A percentile compares a stretch with the other conserved stretches of the same genome.
Evolutionary conservation across 2,888 invertebrate genomes (phyloP).

Genomic region (Metellina segmentata): DNA sequence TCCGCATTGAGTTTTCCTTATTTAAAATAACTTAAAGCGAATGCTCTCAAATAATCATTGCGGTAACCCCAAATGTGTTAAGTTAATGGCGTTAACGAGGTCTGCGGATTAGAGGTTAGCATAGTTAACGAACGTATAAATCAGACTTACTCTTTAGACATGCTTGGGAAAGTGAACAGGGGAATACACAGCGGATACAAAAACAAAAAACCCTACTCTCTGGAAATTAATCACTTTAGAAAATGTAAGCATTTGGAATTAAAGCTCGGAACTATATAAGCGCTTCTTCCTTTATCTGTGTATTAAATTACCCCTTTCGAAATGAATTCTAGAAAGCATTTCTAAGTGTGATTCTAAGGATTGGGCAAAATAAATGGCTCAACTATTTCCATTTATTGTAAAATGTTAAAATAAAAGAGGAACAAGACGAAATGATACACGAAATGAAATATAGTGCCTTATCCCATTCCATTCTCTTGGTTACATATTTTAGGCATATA

Average conservation of each 20-base stretch:
- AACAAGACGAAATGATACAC: too few relatives aligned
- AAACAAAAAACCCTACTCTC: background rate
- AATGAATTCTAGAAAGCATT: background rate
- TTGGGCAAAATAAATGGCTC: too few relatives aligned
- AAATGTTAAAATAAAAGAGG: too few relatives aligned
- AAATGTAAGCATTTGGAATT: background rate
- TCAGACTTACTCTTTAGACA: background rate
- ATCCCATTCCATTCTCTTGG: too few relatives aligned
- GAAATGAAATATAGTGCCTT: too few relatives aligned
- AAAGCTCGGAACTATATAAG: background rate
- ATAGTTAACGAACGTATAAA: background rate
- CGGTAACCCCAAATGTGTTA: background rate
- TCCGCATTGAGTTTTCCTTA: too few relatives aligned
- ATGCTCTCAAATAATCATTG: background rate
- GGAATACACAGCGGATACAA: too few relatives aligned
- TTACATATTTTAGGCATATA: too few relatives aligned
- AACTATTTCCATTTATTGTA: too few relatives aligned
- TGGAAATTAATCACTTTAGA: background rate
- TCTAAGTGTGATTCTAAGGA: too few relatives aligned
- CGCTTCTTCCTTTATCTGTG: background rate
- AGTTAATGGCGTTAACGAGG: background rate
- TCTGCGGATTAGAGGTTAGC: background rate
- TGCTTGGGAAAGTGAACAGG: background rate
- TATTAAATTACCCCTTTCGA: background rate
- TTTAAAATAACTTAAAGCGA: too few relatives aligned